Percentiles rank a stretch among this genome's conserved stretches.
phyloP scores from a whole-genome alignment of 2,888 invertebrate genomes.

The Vannuccia rotundouncinata region DNA sequence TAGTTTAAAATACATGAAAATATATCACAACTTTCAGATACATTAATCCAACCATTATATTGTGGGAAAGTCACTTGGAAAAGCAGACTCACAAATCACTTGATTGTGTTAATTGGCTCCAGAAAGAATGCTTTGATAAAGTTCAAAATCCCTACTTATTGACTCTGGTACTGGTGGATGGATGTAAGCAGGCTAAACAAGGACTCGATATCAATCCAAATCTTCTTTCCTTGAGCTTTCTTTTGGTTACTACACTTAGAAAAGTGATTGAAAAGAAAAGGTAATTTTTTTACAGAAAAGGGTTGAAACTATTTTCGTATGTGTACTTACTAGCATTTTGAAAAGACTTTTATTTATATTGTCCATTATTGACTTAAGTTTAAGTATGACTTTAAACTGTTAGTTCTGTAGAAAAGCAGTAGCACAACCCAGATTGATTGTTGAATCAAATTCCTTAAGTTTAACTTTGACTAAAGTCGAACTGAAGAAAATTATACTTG shows the following conservation, averaged over 20 bases:
- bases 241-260: neutral
- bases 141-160: neutral
- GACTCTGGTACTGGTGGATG: neutral
- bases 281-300: neutral
- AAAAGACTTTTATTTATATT: too few species aligned
- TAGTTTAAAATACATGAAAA: too few species aligned
- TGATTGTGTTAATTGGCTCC: neutral
- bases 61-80: neutral
- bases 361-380: too few species aligned
- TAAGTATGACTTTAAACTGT: too few species aligned
- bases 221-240: neutral
- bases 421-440: too few species aligned
- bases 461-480: too few species aligned
- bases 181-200: neutral
- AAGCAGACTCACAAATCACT: neutral
- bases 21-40: too few species aligned
- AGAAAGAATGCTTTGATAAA: neutral
- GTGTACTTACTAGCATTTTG: too few species aligned
- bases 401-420: too few species aligned
- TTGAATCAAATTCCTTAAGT: too few species aligned
- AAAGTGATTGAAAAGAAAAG: neutral
- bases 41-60: neutral
- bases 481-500: too few species aligned
- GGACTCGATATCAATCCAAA: neutral
- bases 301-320: too few species aligned